These are phyloP conservation scores for Lycodopsis pacificus DNA, from an alignment of 2,797 vertebrate genomes.

Conservation along the genomic window DNA sequence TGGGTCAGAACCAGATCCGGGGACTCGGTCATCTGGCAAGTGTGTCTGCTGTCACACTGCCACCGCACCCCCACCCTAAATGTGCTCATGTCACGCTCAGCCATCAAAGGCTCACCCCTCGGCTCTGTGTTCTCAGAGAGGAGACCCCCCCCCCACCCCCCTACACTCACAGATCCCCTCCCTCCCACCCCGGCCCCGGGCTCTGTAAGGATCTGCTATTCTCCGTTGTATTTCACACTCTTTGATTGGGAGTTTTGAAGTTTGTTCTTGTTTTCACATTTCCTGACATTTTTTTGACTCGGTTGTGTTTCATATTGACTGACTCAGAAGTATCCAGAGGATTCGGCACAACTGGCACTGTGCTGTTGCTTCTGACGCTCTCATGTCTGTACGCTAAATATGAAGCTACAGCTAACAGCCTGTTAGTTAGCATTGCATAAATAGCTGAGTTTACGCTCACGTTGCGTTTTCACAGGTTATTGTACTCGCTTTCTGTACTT, in stretches of 20 bases:
- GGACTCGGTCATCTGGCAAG: conserved; percentile 53
- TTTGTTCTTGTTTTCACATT: conserved; percentile 68
- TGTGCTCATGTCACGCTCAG: conserved; percentile 79
- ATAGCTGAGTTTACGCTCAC: not conserved
- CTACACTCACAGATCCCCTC: conserved; percentile 47
- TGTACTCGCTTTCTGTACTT: not conserved
- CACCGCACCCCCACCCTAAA: conserved; percentile 64
- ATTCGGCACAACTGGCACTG: conserved; percentile 36
- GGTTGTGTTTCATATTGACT: conserved; percentile 58
- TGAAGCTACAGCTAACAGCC: not conserved
- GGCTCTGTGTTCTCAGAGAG: conserved; percentile 75
- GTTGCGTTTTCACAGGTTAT: not conserved
- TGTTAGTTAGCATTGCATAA: not conserved
- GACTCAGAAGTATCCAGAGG: conserved; percentile 59
- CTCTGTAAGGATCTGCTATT: conserved; percentile 71
- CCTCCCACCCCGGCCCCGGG: conserved; percentile 58
- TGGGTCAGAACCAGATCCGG: conserved; percentile 54
- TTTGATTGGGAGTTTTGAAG: conserved; percentile 79
- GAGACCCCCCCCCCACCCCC: conserved; percentile 40
- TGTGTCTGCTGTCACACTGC: conserved; percentile 70
- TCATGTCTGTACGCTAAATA: not conserved
- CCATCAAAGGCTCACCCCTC: conserved; percentile 80
- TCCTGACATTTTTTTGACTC: conserved; percentile 25
- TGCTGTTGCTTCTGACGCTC: conserved; percentile 16
- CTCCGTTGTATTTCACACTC: conserved; percentile 67